Evolutionary conservation across 2,113 vertebrate genomes (phyloP), one percentile per base, ranked within the genome.

Genomic region (Brachionichthys hirsutus): DNA sequence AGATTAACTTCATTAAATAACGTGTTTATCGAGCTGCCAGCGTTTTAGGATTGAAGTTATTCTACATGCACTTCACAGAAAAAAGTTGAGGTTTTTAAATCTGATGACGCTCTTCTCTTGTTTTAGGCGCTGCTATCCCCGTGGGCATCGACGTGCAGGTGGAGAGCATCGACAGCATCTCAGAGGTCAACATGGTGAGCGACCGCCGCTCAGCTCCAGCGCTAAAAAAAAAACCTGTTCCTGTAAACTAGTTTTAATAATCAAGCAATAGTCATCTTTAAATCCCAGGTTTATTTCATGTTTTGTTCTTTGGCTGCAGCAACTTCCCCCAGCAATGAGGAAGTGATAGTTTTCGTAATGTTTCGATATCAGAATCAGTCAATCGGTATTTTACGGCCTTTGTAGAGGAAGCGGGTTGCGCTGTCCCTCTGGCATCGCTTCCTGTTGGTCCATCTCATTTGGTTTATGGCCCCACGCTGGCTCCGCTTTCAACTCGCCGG

Each of bases 141-240:
- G 94, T 97, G 46, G 94, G 92, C 73, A 93, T 95, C 71, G 94
- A 97, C 24, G 93, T 98, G 35, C 95, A 96, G 79, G 89, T 95
- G 87, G 94, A 98, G 89, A 98, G 95, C 78, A 92, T 94, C 70
- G 94, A 98, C 87, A 94, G 94, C 88, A 94, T 98, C 91, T 98
- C 95, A 24, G 95, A 97, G 86, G 93, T 94, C 75, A 93, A 97
- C 84, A 97, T 96, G 95, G 93, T 97, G 92, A 92, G 91, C 11
- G 22, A 6, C 7, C 36, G 18, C 12, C 17, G 17, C 13, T 34
- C 16, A 15, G 6, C 30, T 6, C n/a, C 12, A 19, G 6, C 3
- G 3, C 11, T 35, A 38, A 38, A 38, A 38, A 38, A 11, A 12
- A 38, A 38, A 38, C 36, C 4, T n/a, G n/a, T n/a, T n/a, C n/a